These are phyloP conservation scores for Calliphora vicina DNA, from an alignment of 1,140 invertebrate species.

Conservation along the genomic window DNA sequence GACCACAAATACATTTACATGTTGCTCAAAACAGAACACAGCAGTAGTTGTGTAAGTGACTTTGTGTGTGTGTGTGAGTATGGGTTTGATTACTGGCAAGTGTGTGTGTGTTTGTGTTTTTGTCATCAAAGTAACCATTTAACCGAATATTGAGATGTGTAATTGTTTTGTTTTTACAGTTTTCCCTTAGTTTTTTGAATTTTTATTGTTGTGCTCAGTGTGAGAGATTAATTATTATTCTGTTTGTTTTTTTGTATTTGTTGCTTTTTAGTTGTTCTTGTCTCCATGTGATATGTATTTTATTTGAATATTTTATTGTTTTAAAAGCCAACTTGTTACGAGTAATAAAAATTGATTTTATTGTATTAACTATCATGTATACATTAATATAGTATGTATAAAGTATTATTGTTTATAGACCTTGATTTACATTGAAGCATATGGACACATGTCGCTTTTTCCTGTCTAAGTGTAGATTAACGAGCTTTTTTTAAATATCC, in stretches of 20 bases:
- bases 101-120: background rate
- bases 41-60: background rate
- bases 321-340: background rate
- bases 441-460: no score
- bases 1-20: background rate
- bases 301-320: background rate
- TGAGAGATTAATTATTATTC: no score
- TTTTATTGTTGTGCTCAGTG: no score
- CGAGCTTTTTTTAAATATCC: background rate
- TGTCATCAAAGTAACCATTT: background rate
- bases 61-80: background rate
- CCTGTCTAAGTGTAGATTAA: background rate
- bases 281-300: no score
- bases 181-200: no score
- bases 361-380: background rate
- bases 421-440: background rate
- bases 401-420: background rate
- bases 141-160: background rate
- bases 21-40: background rate
- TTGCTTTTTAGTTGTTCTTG: no score
- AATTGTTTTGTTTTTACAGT: no score
- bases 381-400: no score
- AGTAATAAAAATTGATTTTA: background rate
- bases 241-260: no score
- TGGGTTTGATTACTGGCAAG: background rate